Conservation (phyloP, 2,888 invertebrate genomes). For the Cordilura impudica region DNA sequence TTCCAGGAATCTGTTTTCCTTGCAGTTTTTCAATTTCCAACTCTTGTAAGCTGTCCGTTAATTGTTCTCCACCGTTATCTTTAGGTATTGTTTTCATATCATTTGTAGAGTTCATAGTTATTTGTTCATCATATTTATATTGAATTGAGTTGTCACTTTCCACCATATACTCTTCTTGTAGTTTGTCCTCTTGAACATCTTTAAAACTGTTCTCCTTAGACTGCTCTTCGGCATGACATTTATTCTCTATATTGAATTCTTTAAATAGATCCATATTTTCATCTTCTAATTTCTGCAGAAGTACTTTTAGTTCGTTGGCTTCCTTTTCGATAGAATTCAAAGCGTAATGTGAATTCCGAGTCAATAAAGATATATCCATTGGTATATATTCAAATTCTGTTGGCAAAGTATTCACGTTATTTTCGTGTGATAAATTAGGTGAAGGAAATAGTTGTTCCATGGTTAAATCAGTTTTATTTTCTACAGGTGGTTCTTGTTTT, state of each 20-base stretch:
- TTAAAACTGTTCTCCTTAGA: neutral
- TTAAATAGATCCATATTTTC: slow-evolving; percentile 67
- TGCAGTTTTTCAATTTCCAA: neutral
- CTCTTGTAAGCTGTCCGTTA: neutral
- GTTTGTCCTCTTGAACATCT: neutral
- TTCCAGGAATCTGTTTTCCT: neutral
- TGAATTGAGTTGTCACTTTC: neutral
- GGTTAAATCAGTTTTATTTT: neutral
- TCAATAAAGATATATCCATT: slow-evolving; percentile 5
- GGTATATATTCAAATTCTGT: slow-evolving; percentile 9
- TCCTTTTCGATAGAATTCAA: slow-evolving; percentile 64
- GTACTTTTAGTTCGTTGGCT: slow-evolving; percentile 64
- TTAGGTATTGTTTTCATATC: neutral
- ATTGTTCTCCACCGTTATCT: neutral
- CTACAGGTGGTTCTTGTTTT: neutral
- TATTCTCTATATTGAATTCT: slow-evolving; percentile 42
- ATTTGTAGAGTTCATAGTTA: neutral
- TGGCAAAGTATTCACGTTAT: neutral
- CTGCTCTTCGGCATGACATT: slow-evolving; percentile 26
- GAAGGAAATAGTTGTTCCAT: neutral
- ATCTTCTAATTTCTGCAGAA: slow-evolving; percentile 69
- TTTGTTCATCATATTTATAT: neutral
- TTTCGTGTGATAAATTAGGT: neutral
- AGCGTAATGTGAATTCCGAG: slow-evolving; percentile 28
- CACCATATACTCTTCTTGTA: neutral